Conservation (phyloP, 2,888 invertebrate genomes). For the Watsonalla binaria region DNA sequence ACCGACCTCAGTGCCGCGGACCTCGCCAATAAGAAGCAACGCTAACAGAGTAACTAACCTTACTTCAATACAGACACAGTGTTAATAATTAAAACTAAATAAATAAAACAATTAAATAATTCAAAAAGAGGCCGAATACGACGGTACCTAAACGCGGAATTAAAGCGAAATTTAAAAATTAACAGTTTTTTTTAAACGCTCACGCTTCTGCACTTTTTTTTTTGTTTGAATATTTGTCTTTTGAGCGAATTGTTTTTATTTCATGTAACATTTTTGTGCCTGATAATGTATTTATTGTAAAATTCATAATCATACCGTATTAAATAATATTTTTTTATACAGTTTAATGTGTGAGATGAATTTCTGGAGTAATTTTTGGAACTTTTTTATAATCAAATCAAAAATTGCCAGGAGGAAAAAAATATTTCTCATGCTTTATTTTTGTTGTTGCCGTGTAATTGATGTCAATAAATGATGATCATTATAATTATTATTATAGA, state of each 20-base stretch:
- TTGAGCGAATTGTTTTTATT: neutral
- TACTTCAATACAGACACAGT: slow-evolving; percentile 1
- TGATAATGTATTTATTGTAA: too few relatives aligned
- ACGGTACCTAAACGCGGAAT: slow-evolving; percentile 1
- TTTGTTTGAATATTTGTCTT: neutral
- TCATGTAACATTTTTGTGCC: neutral
- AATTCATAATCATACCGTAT: too few relatives aligned
- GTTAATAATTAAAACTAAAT: neutral
- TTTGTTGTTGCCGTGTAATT: too few relatives aligned
- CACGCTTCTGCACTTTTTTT: slow-evolving; percentile 2
- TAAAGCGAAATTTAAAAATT: neutral
- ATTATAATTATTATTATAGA: too few relatives aligned
- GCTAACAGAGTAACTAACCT: slow-evolving; percentile 29
- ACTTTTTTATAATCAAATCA: too few relatives aligned
- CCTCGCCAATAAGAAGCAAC: slow-evolving; percentile 20
- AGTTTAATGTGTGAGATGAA: too few relatives aligned
- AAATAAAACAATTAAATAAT: neutral
- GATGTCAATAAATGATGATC: too few relatives aligned
- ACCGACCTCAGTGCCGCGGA: slow-evolving; percentile 32
- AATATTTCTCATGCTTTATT: too few relatives aligned
- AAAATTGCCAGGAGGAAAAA: too few relatives aligned
- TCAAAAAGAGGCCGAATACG: neutral
- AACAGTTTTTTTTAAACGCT: neutral
- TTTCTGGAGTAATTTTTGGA: too few relatives aligned
- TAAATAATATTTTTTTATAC: too few relatives aligned